phyloP scores from a whole-genome alignment of 2,797 vertebrate species.

The Neopelma chrysocephalum region DNA sequence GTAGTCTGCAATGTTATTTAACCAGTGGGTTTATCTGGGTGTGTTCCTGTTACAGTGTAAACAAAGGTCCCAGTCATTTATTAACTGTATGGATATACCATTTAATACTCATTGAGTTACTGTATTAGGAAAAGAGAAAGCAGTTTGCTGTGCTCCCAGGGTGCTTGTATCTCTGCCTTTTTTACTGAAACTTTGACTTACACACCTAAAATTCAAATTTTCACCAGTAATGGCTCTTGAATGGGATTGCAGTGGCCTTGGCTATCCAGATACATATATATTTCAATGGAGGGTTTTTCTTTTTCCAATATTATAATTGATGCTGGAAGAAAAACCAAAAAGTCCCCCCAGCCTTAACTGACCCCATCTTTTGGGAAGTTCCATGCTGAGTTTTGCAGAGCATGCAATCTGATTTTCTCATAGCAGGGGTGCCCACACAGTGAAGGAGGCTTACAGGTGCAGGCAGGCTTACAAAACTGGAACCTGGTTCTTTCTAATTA shows the following conservation, averaged over 20 bases:
- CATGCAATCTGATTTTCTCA: accelerated
- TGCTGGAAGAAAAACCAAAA: not conserved
- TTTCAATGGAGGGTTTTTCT: not conserved
- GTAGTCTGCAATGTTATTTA: not conserved
- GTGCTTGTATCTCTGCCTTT: not conserved
- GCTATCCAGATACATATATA: not conserved
- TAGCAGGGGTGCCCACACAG: not conserved
- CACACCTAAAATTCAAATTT: not conserved
- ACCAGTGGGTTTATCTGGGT: not conserved
- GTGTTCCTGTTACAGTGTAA: not conserved
- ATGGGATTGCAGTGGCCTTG: not conserved
- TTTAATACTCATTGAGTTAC: not conserved
- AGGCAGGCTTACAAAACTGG: not conserved
- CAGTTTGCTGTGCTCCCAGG: not conserved
- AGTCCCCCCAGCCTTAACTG: not conserved
- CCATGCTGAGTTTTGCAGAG: not conserved
- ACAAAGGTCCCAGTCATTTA: not conserved
- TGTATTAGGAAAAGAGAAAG: not conserved
- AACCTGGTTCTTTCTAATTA: not conserved
- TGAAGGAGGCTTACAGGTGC: not conserved
- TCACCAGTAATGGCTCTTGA: not conserved
- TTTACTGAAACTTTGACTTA: not conserved
- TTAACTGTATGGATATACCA: not conserved
- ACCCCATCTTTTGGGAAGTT: not conserved
- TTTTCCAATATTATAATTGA: not conserved